A percentile compares a stretch with the other conserved stretches of the same genome.
Conservation (phyloP, 2,113 vertebrate species). For the Meles meles region DNA sequence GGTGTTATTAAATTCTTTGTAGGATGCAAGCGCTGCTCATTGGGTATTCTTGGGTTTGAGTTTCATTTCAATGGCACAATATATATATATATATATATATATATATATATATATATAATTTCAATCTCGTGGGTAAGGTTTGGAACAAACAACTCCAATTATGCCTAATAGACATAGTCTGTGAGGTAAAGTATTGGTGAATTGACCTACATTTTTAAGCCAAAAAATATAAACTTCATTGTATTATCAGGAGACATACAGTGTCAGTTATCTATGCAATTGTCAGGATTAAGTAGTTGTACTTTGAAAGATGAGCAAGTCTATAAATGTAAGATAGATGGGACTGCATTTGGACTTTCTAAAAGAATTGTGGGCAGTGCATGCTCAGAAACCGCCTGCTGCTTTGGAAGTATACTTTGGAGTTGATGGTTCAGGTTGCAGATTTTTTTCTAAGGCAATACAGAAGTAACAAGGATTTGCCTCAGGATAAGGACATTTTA, state of each 20-base stretch:
- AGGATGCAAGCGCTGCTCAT: background rate
- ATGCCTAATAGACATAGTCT: background rate
- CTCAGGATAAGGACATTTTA: background rate
- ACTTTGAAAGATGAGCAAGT: background rate
- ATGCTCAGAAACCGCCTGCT: background rate
- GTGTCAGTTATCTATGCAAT: background rate
- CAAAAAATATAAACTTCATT: background rate
- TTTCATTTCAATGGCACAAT: conserved; percentile 8
- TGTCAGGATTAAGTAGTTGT: background rate
- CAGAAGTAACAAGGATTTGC: background rate
- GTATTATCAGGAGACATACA: background rate
- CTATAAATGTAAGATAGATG: background rate
- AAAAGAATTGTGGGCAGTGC: background rate
- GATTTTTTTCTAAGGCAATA: background rate
- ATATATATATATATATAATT: background rate
- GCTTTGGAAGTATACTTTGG: background rate
- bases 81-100: background rate
- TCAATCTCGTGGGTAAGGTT: background rate
- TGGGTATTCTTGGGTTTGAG: background rate
- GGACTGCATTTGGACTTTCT: background rate
- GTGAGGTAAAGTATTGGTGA: background rate
- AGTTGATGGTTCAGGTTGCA: background rate
- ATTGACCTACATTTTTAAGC: background rate
- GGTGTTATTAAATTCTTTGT: conserved; percentile 8
- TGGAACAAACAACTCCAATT: background rate